Evolutionary conservation across 2,888 invertebrate genomes (phyloP), one percentile per base, ranked within the genome.

Genomic region (Candidula unifasciata): DNA sequence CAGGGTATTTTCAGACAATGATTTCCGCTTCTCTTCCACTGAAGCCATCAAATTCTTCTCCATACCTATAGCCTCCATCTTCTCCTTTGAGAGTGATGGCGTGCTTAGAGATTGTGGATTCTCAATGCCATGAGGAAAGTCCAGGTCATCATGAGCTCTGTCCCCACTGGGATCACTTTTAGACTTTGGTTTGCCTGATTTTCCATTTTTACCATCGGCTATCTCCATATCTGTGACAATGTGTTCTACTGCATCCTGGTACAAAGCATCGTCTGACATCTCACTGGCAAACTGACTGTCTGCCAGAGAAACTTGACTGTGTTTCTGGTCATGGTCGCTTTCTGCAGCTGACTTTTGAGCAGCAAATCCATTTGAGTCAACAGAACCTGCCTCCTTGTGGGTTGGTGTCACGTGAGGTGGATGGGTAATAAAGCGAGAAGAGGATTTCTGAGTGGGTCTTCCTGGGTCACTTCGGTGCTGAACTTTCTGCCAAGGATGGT

Each of bases 351-450:
- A 71, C 82, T 90, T 86, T 35, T 93, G 89, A 79, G 93, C 92
- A 82, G 92, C 92, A 76, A 94, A 89, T 21, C 94, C 94, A 88
- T 94, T 94, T 69, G 92, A 93, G 86, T 94, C 94, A 77, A 93
- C 89, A 24, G 93, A 91, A 5, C 93, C 92, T 71, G 90, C 93
- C 52, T 94, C 93, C 68, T 85, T 84, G 82, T 87, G 87, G 81
- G 87, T 86, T 10, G 83, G 86, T 79, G 89, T 89, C 86, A 83
- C 86, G 77, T 84, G 89, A 85, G 84, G 89, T 57, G 85, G 89
- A 85, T 86, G 91, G 82, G 87, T 89, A 80, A 85, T 86, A 80
- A 88, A 87, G 13, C 88, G 83, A 30, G 87, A 24, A 21, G 84
- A 82, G 33, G 78, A 81, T 78, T 77, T 77, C 16, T 71, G 77